Evolutionary conservation across 2,888 invertebrate species (phyloP).

Genomic region (Syritta pipiens): DNA sequence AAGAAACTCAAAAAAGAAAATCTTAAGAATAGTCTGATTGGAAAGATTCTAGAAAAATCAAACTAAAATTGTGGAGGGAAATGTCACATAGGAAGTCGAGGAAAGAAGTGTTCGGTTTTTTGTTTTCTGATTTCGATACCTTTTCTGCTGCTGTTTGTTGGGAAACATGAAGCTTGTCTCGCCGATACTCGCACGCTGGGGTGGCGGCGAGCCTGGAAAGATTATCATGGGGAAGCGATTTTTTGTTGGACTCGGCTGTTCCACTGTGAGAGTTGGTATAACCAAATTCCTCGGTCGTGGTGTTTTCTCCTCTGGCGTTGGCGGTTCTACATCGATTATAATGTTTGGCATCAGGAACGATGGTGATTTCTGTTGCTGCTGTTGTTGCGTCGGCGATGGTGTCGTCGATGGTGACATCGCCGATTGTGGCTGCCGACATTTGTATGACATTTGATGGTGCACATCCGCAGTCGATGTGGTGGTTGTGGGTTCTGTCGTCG

Average conservation of each 20-base stretch:
- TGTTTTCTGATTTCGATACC: slow-evolving; percentile 71
- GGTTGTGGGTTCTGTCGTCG: slow-evolving; percentile 72
- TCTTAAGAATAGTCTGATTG: not conserved
- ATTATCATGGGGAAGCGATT: slow-evolving; percentile 79
- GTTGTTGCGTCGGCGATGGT: slow-evolving; percentile 9
- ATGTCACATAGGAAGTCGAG: slow-evolving; percentile 71
- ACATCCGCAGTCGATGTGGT: slow-evolving; percentile 72
- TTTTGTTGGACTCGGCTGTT: slow-evolving; percentile 86
- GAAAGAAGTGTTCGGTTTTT: slow-evolving; percentile 70
- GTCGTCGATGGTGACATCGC: slow-evolving; percentile 41
- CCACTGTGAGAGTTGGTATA: slow-evolving; percentile 84
- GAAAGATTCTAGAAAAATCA: slow-evolving; percentile 41
- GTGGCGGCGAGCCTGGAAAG: slow-evolving; percentile 82
- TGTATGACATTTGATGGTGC: slow-evolving; percentile 63
- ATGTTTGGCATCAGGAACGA: slow-evolving; percentile 70
- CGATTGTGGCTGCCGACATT: slow-evolving; percentile 44
- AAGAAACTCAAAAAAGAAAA: slow-evolving; percentile 27
- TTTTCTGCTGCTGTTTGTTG: slow-evolving; percentile 80
- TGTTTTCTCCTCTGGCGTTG: slow-evolving; percentile 74
- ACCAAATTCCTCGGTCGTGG: slow-evolving; percentile 80
- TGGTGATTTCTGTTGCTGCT: slow-evolving; percentile 24
- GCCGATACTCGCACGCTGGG: slow-evolving; percentile 79
- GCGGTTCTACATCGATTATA: slow-evolving; percentile 75
- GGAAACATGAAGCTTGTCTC: slow-evolving; percentile 78
- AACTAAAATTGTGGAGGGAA: slow-evolving; percentile 42